phyloP scores from a whole-genome alignment of 2,888 invertebrate species.

The Hedya salicella region DNA sequence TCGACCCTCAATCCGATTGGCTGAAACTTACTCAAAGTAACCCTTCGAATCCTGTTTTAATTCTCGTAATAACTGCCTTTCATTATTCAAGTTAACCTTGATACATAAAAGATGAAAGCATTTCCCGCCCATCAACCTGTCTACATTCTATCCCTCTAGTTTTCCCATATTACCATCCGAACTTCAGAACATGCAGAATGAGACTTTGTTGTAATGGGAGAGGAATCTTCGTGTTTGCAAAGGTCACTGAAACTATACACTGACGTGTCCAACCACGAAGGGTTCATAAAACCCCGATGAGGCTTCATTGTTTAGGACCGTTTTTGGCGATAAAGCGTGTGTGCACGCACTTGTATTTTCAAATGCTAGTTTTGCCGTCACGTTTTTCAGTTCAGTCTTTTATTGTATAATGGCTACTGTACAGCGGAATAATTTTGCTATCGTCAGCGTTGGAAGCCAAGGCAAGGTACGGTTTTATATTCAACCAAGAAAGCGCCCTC shows the following conservation, averaged over 20 bases:
- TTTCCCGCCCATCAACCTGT: conserved; percentile 23
- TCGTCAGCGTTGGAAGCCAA: too few species aligned
- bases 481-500: too few species aligned
- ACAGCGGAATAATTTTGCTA: too few species aligned
- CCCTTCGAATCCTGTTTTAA: conserved; percentile 7
- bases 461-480: too few species aligned
- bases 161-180: background rate
- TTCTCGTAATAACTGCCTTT: conserved; percentile 22
- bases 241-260: conserved; percentile 14
- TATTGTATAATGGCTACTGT: too few species aligned
- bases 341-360: conserved; percentile 24
- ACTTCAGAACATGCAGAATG: background rate
- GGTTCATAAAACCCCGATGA: conserved; percentile 35
- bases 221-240: background rate
- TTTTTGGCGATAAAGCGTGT: conserved; percentile 38
- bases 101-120: conserved; percentile 37
- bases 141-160: conserved; percentile 19
- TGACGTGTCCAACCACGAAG: conserved; percentile 36
- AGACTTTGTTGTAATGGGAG: background rate
- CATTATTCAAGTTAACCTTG: conserved; percentile 33
- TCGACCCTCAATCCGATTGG: too few species aligned
- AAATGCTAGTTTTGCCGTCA: background rate
- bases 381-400: background rate
- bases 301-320: conserved; percentile 41
- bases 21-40: background rate